These are phyloP conservation scores for Centropristis striata DNA, from an alignment of 2,113 vertebrate species.

Conservation along the genomic window DNA sequence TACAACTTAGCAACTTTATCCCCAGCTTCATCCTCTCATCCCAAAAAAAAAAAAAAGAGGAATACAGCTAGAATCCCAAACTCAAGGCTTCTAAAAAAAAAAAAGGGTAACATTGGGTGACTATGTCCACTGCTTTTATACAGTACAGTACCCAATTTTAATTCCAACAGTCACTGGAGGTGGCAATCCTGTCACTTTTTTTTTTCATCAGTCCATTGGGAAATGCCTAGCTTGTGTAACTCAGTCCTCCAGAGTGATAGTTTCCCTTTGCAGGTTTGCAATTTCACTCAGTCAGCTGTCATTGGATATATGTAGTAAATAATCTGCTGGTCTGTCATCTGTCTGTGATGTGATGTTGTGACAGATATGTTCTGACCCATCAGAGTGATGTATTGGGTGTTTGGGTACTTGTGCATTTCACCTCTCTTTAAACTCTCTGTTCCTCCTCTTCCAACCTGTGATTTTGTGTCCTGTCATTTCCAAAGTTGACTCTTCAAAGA, in stretches of 20 bases:
- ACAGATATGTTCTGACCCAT: conserved; percentile 32
- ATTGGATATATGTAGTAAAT: conserved; percentile 39
- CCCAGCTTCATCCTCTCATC: too few relatives aligned
- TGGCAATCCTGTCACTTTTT: too few relatives aligned
- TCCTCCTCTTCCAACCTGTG: conserved; percentile 43
- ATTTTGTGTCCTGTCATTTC: conserved; percentile 65
- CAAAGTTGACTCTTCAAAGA: conserved; percentile 60
- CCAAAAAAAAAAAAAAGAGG: too few relatives aligned
- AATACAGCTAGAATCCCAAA: too few relatives aligned
- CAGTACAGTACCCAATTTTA: background rate
- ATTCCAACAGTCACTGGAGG: background rate
- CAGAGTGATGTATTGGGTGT: conserved; percentile 52
- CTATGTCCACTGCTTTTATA: background rate
- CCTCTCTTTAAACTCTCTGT: conserved; percentile 48
- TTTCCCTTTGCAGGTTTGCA: conserved; percentile 23
- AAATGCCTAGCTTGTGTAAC: background rate
- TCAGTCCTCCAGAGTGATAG: background rate
- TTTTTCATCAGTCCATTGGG: background rate
- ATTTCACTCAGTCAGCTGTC: conserved; percentile 35
- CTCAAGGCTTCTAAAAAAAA: too few relatives aligned
- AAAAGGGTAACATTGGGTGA: too few relatives aligned
- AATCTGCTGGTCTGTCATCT: conserved; percentile 20
- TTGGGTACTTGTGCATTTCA: conserved; percentile 53
- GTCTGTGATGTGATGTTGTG: conserved; percentile 41
- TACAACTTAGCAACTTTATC: too few relatives aligned